Evolutionary conservation across 2,888 invertebrate species (phyloP).

Genomic region (Sipha maydis): DNA sequence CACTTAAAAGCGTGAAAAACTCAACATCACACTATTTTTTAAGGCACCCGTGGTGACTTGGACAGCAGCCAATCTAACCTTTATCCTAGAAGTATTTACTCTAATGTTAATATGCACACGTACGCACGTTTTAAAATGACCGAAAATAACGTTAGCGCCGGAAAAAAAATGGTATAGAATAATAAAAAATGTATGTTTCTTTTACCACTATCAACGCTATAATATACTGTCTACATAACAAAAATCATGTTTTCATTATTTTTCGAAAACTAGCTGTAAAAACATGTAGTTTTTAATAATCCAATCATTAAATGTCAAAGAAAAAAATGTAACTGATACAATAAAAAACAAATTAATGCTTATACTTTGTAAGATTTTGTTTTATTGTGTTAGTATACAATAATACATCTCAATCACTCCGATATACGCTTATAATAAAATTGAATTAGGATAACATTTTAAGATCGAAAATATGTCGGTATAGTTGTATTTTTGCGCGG

Average conservation of each 20-base stretch:
- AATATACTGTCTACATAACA: neutral
- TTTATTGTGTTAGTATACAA: too few relatives aligned
- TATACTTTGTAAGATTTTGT: too few relatives aligned
- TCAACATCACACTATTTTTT: neutral
- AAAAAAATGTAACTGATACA: too few relatives aligned
- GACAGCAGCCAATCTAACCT: conserved; percentile 1
- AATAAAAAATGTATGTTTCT: neutral
- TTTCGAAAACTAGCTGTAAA: neutral
- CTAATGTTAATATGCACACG: neutral
- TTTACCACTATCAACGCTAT: neutral
- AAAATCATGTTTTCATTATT: neutral
- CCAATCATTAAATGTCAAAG: too few relatives aligned
- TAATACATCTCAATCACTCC: too few relatives aligned
- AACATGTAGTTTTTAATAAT: too few relatives aligned
- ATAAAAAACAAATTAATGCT: too few relatives aligned
- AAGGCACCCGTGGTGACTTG: neutral
- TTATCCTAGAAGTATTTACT: neutral
- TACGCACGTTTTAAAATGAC: conserved; percentile 11
- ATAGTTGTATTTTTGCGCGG: too few relatives aligned
- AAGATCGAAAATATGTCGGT: too few relatives aligned
- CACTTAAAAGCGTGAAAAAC: conserved; percentile 1
- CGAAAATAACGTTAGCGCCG: neutral
- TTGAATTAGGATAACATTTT: neutral
- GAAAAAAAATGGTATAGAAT: neutral
- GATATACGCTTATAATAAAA: neutral